Evolutionary conservation across 2,113 vertebrate genomes (phyloP).

Genomic region (Jaculus jaculus): DNA sequence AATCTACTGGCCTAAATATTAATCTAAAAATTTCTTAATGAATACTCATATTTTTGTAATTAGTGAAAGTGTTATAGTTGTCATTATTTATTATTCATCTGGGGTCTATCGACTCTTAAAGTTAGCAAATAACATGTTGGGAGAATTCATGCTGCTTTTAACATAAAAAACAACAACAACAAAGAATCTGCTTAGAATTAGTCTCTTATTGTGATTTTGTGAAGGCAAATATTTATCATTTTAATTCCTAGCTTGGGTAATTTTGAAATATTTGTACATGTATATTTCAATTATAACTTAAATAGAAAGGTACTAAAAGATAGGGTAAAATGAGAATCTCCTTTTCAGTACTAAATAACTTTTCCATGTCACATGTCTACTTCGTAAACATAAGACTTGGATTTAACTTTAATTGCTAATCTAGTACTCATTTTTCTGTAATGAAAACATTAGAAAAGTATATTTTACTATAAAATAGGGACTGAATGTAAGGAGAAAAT

Average conservation of each 20-base stretch:
- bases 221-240: background rate
- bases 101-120: background rate
- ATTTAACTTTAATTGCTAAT: background rate
- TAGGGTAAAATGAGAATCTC: background rate
- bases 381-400: background rate
- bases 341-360: background rate
- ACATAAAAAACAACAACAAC: background rate
- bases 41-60: background rate
- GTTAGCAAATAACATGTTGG: background rate
- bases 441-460: background rate
- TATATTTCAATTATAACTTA: slow-evolving; percentile 1
- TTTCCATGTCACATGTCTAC: background rate
- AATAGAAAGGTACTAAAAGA: background rate
- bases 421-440: background rate
- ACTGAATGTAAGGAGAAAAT: background rate
- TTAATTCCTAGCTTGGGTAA: background rate
- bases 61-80: background rate
- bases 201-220: background rate
- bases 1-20: background rate
- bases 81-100: background rate
- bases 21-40: background rate
- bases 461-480: slow-evolving; percentile 10
- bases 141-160: background rate
- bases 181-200: background rate
- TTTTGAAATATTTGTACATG: background rate